These are phyloP conservation scores for Tigriopus japonicus DNA, from an alignment of 1,140 invertebrate species.

Conservation along the genomic window DNA sequence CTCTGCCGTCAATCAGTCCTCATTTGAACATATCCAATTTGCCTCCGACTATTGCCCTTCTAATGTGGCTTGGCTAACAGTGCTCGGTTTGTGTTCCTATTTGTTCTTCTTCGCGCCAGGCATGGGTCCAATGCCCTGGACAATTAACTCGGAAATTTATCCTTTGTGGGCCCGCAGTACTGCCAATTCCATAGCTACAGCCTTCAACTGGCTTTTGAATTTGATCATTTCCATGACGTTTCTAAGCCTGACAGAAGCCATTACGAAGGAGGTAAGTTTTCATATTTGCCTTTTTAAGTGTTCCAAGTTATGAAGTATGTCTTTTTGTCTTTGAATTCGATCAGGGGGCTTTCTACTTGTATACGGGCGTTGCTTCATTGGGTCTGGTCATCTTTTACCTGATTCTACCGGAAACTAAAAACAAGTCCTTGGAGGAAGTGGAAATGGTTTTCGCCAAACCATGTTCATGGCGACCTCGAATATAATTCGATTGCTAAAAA, in stretches of 20 bases:
- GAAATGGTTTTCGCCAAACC: constrained; percentile 27
- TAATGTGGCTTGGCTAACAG: neutral
- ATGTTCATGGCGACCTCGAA: too few species aligned
- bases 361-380: constrained; percentile 29
- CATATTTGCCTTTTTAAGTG: neutral
- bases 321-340: constrained; percentile 19
- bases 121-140: constrained; percentile 44
- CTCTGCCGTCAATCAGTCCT: neutral
- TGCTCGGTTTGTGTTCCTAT: constrained; percentile 23
- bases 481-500: too few species aligned
- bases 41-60: neutral
- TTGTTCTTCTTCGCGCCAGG: constrained; percentile 35
- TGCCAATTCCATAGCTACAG: constrained; percentile 35
- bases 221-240: constrained; percentile 36
- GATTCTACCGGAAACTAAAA: constrained; percentile 36
- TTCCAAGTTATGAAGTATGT: too few species aligned
- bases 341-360: constrained; percentile 37
- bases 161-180: constrained; percentile 38
- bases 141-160: constrained; percentile 42
- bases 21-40: neutral
- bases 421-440: constrained; percentile 33
- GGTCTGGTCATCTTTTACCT: constrained; percentile 31
- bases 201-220: constrained; percentile 38
- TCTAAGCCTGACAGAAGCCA: neutral
- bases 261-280: neutral